A percentile compares a stretch with the other conserved stretches of the same genome.
phyloP scores from a whole-genome alignment of 2,888 invertebrate genomes.

The Amphimallon solstitiale region DNA sequence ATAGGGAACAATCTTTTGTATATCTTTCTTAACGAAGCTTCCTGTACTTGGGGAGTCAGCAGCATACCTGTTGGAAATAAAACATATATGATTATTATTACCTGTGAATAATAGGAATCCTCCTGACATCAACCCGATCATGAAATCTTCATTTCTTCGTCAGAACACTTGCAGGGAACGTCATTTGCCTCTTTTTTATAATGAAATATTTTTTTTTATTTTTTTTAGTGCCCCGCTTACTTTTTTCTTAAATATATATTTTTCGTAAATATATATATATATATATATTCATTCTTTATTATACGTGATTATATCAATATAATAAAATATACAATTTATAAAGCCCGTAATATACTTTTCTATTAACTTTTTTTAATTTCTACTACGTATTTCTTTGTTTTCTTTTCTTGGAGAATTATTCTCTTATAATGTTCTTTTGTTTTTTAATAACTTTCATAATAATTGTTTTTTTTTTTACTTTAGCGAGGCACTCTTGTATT shows the following conservation, averaged over 20 bases:
- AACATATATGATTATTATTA: no score
- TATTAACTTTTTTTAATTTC: constrained; percentile 15
- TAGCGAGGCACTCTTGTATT: background rate
- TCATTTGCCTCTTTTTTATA: no score
- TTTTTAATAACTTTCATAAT: constrained; percentile 1
- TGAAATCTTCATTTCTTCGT: no score
- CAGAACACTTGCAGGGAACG: no score
- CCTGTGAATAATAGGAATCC: no score
- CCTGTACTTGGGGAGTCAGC: no score
- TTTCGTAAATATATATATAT: constrained; percentile 20
- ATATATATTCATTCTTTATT: no score
- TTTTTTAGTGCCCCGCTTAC: constrained; percentile 34
- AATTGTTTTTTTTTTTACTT: constrained; percentile 22
- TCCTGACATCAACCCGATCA: no score
- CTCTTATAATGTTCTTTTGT: constrained; percentile 31
- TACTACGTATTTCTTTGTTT: constrained; percentile 13
- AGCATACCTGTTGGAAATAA: no score
- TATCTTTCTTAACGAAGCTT: no score
- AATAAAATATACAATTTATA: constrained; percentile 43
- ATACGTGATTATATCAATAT: constrained; percentile 38
- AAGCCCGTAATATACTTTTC: constrained; percentile 19
- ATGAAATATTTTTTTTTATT: background rate
- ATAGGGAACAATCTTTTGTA: no score
- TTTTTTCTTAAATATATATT: constrained; percentile 12
- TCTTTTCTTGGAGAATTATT: constrained; percentile 22